Base-by-base conservation (phyloP, 2,888 invertebrate genomes). In the Phrixothrix hirtus region DNA sequence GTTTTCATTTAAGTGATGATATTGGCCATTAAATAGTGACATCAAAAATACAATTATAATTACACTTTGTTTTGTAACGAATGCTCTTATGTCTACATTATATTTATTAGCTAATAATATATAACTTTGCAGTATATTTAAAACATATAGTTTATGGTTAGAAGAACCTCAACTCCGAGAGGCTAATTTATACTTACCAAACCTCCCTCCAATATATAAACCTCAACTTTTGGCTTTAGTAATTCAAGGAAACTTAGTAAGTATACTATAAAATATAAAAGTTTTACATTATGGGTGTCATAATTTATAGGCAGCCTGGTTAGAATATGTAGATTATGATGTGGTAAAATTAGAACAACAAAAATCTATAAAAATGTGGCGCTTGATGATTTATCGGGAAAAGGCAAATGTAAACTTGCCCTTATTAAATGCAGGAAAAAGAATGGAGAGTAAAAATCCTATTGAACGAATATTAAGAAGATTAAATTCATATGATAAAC, bases 91-190 rank as follows among this genome's bases (percentile, higher is more conserved):
- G 7, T 7, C 21, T 21, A 21, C 7, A 21, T 21, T 21, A 7
- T 21, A 5, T 21, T 21, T 10, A 16, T 42, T 15, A n/a, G 6
- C 2, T 31, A 21, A 35, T 12, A 10, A 35, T 3, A 2, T 9
- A 10, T 25, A n/a, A 7, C n/a, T 38, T 63, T 67, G 12, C 54
- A 84, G 83, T 62, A 74, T 86, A 42, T 84, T 83, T 68, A 80
- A 80, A 64, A 84, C 87, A 1, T 84, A 84, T 64, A 77, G 78
- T 0, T 73, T 89, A 11, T 92, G 92, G 92, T 72, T 92, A 46
- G 89, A 91, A 68, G 92, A 92, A 66, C 85, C 87, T 0, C 77
- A 84, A 50, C 76, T 92, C 1, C 89, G 88, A 68, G 86, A 86
- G 64, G 75, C 82, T 1, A 80, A 81, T 35, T 71, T 88, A 12